Evolutionary conservation across 1,140 invertebrate genomes (phyloP), one percentile per base, ranked within the genome.

Genomic region (Maniola jurtina): DNA sequence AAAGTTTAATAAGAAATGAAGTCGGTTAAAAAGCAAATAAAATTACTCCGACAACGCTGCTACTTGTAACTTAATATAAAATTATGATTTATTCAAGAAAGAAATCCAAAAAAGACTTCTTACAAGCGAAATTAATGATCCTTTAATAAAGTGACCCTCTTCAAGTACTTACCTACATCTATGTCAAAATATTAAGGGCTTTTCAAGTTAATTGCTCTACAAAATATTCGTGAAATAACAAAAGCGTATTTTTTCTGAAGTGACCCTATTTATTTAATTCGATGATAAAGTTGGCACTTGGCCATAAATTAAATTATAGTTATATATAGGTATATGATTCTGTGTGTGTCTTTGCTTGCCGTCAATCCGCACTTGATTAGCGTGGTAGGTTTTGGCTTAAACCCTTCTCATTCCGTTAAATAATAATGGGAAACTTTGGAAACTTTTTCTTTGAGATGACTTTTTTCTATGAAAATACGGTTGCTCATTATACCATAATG

Each of bases 151-250:
- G 42, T 11, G 42, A 45, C 42, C 42, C 42, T 45, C 42, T 45
- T 45, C 42, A 40, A 40, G 38, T 11, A 45, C n/a, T n/a, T n/a
- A n/a, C n/a, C n/a, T n/a, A n/a, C 42, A 45, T 45, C 11, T 45
- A 45, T 45, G 42, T 45, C 42, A 11, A 45, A 45, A 45, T 45
- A 45, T 45, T 45, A 45, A 45, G 42, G 42, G 42, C 42, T 45
- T 45, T 45, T 45, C 42, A 45, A 45, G 42, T 45, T 45, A 45
- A 45, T 45, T 45, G 42, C 42, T 45, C 42, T n/a, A 45, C 42
- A 45, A 45, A 45, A 45, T 45, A 45, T 45, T 45, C 13, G 5
- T 1, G 42, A 45, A 25, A 45, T 45, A 45, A 45, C 42, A 9
- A n/a, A 45, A 45, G 42, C 13, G 42, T 8, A 45, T 45, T 45